A percentile compares a stretch with the other conserved stretches of the same genome.
These are phyloP conservation scores for Drosophila putrida DNA, from an alignment of 2,888 invertebrate genomes.

Conservation along the genomic window DNA sequence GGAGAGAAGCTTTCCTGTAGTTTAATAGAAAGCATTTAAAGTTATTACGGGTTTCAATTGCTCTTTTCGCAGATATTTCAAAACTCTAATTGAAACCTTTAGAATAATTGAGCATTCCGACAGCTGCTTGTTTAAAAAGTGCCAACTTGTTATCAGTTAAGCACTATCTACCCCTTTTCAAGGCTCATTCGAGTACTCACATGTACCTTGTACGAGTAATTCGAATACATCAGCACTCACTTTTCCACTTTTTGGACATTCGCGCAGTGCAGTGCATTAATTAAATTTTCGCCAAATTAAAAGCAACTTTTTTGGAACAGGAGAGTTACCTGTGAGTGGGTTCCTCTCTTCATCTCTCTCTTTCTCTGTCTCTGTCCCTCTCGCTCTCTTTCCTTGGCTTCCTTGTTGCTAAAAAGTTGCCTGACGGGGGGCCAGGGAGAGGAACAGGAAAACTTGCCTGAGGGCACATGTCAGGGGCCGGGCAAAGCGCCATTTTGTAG, in stretches of 20 bases:
- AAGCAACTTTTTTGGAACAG: constrained; percentile 45
- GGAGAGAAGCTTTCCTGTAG: not conserved
- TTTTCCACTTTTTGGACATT: constrained; percentile 42
- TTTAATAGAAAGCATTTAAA: not conserved
- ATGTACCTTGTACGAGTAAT: constrained; percentile 35
- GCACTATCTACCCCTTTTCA: constrained; percentile 9
- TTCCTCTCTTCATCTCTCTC: not conserved
- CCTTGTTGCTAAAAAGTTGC: constrained; percentile 5
- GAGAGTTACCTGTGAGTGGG: constrained; percentile 9
- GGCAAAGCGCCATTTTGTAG: constrained; percentile 71
- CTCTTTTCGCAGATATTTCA: not conserved
- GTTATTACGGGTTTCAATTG: not conserved
- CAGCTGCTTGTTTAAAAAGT: constrained; percentile 4
- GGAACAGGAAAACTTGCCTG: not conserved
- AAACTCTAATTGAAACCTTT: constrained; percentile 4
- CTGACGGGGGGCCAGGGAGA: constrained; percentile 15
- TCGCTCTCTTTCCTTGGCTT: not conserved
- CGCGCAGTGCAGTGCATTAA: constrained; percentile 57
- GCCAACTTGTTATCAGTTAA: constrained; percentile 2
- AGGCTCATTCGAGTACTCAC: not conserved
- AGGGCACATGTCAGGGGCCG: constrained; percentile 46
- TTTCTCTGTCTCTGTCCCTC: not conserved
- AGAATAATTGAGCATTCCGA: not conserved
- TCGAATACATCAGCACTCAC: constrained; percentile 50
- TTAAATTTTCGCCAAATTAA: constrained; percentile 74